Evolutionary conservation across 2,113 vertebrate genomes (phyloP).

Genomic region (Tichodroma muraria): DNA sequence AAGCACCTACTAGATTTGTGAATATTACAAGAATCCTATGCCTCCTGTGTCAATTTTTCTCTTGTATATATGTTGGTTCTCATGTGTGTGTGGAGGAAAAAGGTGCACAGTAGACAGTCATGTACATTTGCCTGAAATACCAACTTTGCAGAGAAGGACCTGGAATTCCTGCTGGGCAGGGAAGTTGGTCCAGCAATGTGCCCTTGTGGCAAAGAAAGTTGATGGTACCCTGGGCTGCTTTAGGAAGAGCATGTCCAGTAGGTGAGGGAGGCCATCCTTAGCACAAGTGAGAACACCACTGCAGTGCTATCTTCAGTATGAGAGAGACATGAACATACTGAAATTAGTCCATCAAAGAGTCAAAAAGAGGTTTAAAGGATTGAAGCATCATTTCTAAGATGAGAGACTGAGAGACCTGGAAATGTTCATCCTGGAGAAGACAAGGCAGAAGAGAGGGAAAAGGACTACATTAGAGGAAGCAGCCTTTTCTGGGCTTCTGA

Average conservation of each 20-base stretch:
- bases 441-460: background rate
- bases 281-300: background rate
- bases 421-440: background rate
- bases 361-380: background rate
- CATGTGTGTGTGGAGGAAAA: background rate
- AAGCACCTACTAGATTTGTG: background rate
- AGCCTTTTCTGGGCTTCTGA: background rate
- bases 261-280: background rate
- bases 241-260: background rate
- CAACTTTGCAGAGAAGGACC: background rate
- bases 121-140: background rate
- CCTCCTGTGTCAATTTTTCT: background rate
- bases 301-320: background rate
- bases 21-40: background rate
- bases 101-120: rapidly evolving
- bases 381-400: background rate
- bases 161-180: background rate
- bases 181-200: background rate
- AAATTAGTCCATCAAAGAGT: background rate
- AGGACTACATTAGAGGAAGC: background rate
- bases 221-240: background rate
- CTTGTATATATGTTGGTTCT: background rate
- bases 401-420: background rate
- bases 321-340: background rate
- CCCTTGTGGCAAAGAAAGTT: background rate